These are phyloP conservation scores for Xerus rutilus DNA, from an alignment of 2,797 vertebrate genomes.

Conservation along the genomic window DNA sequence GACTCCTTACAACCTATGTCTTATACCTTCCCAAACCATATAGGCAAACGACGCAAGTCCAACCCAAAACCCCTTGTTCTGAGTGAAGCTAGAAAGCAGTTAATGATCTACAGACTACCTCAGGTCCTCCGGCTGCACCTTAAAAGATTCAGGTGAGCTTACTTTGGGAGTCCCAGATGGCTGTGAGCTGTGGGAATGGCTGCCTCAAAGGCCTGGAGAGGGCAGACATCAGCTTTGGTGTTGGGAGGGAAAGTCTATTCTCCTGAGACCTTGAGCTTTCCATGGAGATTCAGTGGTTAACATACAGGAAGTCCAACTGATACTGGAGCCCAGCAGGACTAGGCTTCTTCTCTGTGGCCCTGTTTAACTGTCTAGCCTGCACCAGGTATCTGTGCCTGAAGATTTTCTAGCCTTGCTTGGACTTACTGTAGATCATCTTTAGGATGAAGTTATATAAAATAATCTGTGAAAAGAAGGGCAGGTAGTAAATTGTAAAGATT, in stretches of 20 bases:
- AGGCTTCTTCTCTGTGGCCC: background rate
- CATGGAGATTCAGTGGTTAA: background rate
- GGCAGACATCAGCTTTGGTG: background rate
- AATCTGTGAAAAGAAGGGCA: conserved; percentile 26
- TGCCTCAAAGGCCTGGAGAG: conserved; percentile 1
- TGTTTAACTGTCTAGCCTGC: background rate
- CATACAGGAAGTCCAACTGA: background rate
- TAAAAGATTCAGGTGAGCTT: conserved; percentile 97
- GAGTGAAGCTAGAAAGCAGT: conserved; percentile 98
- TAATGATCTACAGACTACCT: conserved; percentile 99
- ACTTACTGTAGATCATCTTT: background rate
- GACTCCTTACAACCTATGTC: conserved; percentile 48
- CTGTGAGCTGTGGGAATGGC: background rate
- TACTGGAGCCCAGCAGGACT: background rate
- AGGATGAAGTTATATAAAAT: background rate
- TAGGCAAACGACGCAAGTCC: conserved; percentile 96
- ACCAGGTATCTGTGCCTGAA: background rate
- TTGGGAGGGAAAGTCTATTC: background rate
- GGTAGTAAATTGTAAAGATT: background rate
- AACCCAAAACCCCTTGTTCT: conserved; percentile 97
- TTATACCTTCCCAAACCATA: conserved; percentile 69
- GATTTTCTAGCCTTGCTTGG: background rate
- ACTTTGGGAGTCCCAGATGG: background rate
- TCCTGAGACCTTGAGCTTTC: background rate
- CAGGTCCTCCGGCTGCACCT: conserved; percentile 99